Base-by-base conservation (phyloP, 30 jellyfish, hydroid and myxozoan genomes). In the Cassiopea andromeda region DNA sequence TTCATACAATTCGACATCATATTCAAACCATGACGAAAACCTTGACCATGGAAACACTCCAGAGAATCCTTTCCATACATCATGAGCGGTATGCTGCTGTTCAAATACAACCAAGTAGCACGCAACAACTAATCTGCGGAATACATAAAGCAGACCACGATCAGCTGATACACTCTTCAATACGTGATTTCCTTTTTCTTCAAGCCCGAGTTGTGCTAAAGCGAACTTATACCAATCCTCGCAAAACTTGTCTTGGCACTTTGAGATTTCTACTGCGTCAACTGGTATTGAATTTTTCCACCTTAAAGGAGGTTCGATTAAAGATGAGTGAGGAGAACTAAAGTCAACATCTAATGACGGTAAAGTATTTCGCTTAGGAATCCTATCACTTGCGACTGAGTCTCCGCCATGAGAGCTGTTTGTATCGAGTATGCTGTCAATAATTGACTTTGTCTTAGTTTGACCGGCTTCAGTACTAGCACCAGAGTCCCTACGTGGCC, bases 41-140 rank as follows among this genome's bases (percentile, higher is more conserved):
- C 87, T 80, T 46, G 98, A 93, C 98, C 98, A 93, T 12, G 98
- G 97, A 4, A 93, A 69, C 69, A 70, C 81, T 8, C 98, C 97
- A 74, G 87, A 73, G 54, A 86, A 93, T 4, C 79, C 44, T 58
- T 87, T 71, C 85, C 81, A 89, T 44, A 93, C 91, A 61, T 93
- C 97, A 19, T 60, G 88, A 4, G 97, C 90, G 57, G 96, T 97
- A 14, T 89, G 78, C 58, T 78, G 80, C 47, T 82, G 92, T 57
- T 93, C 96, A 44, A 66, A 68, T 15, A 89, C 69, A 7, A 89
- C 61, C 60, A 58, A 85, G 71, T 46, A 82, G 49, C 97, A 90
- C 14, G 92, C 78, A 7, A 89, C 58, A 44, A 90, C 89, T 7
- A 93, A 64, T 50, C 78, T 94, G 60, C 96, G 85, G 78, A 81